Conservation (phyloP, 2,797 vertebrate genomes). For the Tapera naevia region DNA sequence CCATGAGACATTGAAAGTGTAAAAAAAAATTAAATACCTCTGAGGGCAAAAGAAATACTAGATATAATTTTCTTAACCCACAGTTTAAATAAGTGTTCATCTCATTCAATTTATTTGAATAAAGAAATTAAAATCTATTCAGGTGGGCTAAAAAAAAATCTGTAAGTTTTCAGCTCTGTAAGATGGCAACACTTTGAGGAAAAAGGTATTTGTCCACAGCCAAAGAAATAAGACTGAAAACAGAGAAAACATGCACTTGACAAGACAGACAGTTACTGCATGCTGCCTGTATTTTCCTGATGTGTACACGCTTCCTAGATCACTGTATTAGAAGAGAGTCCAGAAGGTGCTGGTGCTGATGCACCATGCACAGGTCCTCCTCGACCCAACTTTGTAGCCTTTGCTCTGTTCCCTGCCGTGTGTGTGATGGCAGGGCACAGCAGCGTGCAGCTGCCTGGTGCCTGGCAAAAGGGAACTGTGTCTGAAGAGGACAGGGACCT, state of each 20-base stretch:
- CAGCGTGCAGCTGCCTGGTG: neutral
- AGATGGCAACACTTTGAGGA: neutral
- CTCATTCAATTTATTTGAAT: neutral
- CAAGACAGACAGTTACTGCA: neutral
- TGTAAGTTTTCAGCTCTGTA: neutral
- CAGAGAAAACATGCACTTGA: neutral
- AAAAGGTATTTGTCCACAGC: neutral
- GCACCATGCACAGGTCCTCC: rapidly evolving
- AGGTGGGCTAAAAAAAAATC: neutral
- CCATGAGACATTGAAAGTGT: neutral
- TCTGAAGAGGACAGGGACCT: neutral
- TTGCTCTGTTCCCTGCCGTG: neutral
- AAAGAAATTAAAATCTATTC: neutral
- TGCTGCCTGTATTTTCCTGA: neutral
- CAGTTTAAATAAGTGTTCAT: neutral
- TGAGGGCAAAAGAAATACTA: neutral
- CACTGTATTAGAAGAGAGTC: neutral
- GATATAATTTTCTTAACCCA: neutral
- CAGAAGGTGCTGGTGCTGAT: rapidly evolving
- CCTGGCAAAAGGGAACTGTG: neutral
- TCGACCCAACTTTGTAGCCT: rapidly evolving
- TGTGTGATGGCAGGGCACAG: rapidly evolving
- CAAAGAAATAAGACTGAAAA: neutral
- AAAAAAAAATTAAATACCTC: neutral
- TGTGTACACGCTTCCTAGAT: rapidly evolving